These are phyloP conservation scores for Atta texana DNA, from an alignment of 1,140 invertebrate genomes.

Conservation along the genomic window DNA sequence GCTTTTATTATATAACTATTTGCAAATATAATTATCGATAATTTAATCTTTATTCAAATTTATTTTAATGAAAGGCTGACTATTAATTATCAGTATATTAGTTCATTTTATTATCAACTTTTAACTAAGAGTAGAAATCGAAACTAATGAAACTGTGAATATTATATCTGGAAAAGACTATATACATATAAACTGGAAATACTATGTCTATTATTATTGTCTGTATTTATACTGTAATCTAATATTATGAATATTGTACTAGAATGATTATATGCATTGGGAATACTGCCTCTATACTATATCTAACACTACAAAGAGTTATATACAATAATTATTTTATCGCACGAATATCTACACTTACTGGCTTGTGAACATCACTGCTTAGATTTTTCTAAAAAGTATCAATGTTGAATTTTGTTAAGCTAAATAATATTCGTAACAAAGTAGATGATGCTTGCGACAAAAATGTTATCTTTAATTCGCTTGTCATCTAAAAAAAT, in stretches of 20 bases:
- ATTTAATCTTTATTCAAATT: background rate
- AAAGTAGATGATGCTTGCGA: conserved; percentile 12
- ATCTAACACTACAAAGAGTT: background rate
- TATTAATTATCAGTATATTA: background rate
- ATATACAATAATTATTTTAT: background rate
- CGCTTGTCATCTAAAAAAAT: background rate
- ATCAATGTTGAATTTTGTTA: conserved; percentile 17
- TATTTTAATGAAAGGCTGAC: background rate
- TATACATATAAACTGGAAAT: background rate
- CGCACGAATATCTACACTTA: background rate
- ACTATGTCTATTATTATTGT: background rate
- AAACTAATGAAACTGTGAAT: background rate
- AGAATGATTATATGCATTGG: background rate
- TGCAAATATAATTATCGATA: background rate
- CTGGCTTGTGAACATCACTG: background rate
- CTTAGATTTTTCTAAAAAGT: background rate
- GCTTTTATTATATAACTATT: background rate
- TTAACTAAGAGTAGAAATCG: background rate
- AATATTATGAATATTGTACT: conserved; percentile 4
- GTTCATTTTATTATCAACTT: background rate
- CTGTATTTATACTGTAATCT: background rate
- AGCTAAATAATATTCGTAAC: background rate
- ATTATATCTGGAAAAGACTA: background rate
- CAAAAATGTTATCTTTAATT: conserved; percentile 24
- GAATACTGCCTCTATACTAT: background rate